Evolutionary conservation across 2,888 invertebrate species (phyloP), one percentile per base, ranked within the genome.

Genomic region (Drosophila greeni): DNA sequence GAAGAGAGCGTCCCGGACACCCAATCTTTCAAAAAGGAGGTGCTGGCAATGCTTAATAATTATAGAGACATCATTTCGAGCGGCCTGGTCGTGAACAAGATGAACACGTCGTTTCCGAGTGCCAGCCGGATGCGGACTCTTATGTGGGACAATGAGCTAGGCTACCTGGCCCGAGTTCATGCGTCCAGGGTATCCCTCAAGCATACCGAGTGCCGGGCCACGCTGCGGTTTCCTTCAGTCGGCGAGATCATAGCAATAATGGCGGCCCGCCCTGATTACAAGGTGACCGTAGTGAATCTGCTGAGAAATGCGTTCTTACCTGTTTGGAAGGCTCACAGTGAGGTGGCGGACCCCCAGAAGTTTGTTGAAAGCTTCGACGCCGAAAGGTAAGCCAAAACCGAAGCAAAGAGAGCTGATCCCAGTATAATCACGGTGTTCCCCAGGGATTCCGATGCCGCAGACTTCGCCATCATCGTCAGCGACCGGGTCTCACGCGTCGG

Each of bases 401-500:
- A 12, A 31, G n/a, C n/a, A 1, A 6, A 2, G 1, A 14, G 3
- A 3, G 5, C 4, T 0, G 4, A 6, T 9, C 3, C 6, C 7
- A 5, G 7, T 0, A 2, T 45, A 29, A 36, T 18, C 9, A 16
- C 5, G 1, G 1, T 31, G 1, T 36, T 11, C 6, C n/a, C 7
- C 16, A 76, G 74, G 0, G 34, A 72, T 11, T 14, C 11, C 8
- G 0, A 5, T 1, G 24, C 34, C 2, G 73, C 31, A 0, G 73
- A 84, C 24, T 72, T 81, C 24, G 34, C 75, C 5, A 24, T 64
- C 0, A 31, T 81, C 1, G 12, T 54, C 16, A 82, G 16, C 31
- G 81, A 81, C 64, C 83, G 73, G 0, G 66, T 73, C 5, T 82
- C 84, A 0, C 75, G 84, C 3, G 56, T 84, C n/a, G 81, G 81